Evolutionary conservation across 2,113 vertebrate genomes (phyloP).

Genomic region (Dipodomys stephensi): DNA sequence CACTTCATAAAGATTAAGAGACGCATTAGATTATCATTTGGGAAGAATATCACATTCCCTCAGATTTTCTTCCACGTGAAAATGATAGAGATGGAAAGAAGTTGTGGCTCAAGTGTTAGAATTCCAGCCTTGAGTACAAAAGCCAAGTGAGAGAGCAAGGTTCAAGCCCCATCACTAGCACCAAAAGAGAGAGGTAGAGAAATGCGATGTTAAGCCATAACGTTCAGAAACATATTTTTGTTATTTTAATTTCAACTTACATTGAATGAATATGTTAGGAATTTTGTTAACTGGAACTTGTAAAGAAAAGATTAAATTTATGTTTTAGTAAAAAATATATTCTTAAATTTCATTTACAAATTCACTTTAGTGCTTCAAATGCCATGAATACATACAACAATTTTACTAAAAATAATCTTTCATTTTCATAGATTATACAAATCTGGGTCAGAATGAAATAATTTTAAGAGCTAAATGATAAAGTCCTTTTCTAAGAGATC

Average conservation of each 20-base stretch:
- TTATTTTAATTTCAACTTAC: constrained; percentile 49
- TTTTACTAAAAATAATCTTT: too few relatives aligned
- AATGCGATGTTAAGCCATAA: neutral
- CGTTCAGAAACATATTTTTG: neutral
- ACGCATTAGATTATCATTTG: neutral
- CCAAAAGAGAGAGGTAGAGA: neutral
- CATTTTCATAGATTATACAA: neutral
- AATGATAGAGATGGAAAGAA: neutral
- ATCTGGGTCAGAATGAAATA: neutral
- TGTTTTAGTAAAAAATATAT: neutral
- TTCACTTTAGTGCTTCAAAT: neutral
- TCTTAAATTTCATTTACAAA: constrained; percentile 1
- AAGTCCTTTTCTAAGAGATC: neutral
- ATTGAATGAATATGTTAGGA: neutral
- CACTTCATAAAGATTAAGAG: neutral
- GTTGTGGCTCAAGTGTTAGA: too few relatives aligned
- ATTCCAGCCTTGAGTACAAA: too few relatives aligned
- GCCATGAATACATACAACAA: neutral
- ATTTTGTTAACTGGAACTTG: neutral
- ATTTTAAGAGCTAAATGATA: neutral
- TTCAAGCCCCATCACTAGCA: too few relatives aligned
- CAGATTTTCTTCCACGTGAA: neutral
- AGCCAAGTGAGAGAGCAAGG: too few relatives aligned
- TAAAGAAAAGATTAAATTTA: neutral
- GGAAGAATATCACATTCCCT: neutral